Evolutionary conservation across 2,113 vertebrate genomes (phyloP).

Genomic region (Neotragus pygmaeus): DNA sequence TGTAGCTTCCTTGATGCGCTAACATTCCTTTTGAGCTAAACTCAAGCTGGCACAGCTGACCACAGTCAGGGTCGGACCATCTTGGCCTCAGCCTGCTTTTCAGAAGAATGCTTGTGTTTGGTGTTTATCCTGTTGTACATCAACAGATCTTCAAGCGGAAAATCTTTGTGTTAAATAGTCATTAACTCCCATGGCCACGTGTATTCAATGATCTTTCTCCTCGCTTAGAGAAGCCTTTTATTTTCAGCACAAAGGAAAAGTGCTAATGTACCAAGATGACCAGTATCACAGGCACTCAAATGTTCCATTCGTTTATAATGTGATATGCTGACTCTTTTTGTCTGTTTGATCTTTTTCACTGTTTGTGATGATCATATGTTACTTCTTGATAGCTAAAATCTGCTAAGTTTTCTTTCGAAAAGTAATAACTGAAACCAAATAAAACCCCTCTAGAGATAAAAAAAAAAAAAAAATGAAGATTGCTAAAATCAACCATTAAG

Average conservation of each 20-base stretch:
- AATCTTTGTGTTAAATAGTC: background rate
- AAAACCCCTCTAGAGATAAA: background rate
- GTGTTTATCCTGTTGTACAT: background rate
- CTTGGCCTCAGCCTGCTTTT: background rate
- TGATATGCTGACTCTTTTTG: background rate
- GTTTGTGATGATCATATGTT: background rate
- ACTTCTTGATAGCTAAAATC: background rate
- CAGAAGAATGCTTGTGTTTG: background rate
- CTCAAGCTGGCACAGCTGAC: background rate
- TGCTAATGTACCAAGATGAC: background rate
- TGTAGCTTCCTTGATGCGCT: background rate
- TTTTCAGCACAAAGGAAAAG: background rate
- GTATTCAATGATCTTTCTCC: background rate
- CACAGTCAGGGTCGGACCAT: background rate
- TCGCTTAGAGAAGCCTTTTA: background rate
- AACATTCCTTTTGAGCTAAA: background rate
- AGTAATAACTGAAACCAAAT: background rate
- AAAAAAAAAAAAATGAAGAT: background rate
- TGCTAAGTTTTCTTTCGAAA: background rate
- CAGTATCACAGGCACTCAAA: background rate
- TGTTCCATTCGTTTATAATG: background rate
- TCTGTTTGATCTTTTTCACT: background rate
- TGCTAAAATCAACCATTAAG: background rate
- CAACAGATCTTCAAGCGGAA: background rate
- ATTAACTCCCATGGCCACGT: fast-evolving